Percentiles rank a stretch among this genome's conserved stretches.
These are phyloP conservation scores for Peribatodes rhomboidaria DNA, from an alignment of 2,888 invertebrate genomes.

Conservation along the genomic window DNA sequence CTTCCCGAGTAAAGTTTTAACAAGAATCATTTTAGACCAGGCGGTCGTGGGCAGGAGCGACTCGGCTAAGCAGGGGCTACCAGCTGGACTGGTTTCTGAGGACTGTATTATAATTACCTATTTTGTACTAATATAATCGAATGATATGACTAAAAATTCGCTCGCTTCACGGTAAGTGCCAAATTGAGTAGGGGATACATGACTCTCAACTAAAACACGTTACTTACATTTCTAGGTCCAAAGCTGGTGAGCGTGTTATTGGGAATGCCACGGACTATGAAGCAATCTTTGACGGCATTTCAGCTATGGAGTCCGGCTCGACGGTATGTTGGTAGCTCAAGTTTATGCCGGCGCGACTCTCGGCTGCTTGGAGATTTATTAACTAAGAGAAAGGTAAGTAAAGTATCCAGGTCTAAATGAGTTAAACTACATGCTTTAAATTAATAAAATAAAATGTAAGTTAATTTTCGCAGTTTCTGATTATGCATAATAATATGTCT, in stretches of 20 bases:
- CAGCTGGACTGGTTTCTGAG: background rate
- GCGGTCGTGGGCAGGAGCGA: constrained; percentile 44
- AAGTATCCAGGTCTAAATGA: too few relatives aligned
- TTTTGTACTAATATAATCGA: background rate
- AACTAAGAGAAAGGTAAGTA: background rate
- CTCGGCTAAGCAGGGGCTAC: background rate
- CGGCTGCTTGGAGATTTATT: background rate
- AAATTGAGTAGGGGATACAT: too few relatives aligned
- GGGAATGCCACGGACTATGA: background rate
- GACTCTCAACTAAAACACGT: too few relatives aligned
- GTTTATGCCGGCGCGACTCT: background rate
- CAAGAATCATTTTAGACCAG: constrained; percentile 72
- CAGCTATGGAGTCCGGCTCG: background rate
- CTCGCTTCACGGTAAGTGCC: too few relatives aligned
- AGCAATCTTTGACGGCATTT: background rate
- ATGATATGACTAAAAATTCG: too few relatives aligned
- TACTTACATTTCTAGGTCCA: background rate
- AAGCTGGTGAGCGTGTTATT: background rate
- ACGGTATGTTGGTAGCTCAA: background rate
- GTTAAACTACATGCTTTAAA: too few relatives aligned
- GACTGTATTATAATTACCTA: background rate
- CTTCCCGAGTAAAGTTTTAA: constrained; percentile 69
- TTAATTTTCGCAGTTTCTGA: too few relatives aligned
- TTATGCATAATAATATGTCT: too few relatives aligned
- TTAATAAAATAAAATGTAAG: too few relatives aligned